Base-by-base conservation (phyloP, 1,140 invertebrate genomes). In the Octopus sinensis region DNA sequence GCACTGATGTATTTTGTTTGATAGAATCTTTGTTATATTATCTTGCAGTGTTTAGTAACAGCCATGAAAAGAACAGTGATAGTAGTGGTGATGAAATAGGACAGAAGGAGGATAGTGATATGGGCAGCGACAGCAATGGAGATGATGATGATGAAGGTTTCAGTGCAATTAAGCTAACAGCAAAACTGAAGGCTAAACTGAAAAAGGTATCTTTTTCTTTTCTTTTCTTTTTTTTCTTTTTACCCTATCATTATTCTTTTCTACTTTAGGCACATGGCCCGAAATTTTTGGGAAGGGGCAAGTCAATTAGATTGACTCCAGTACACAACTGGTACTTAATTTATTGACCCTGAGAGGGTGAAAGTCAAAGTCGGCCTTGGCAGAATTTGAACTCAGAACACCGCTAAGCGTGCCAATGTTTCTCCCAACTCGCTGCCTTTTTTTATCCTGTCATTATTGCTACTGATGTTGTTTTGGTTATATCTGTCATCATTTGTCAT, bases 121-220 rank as follows among this genome's bases (percentile, higher is more conserved):
- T n/a, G n/a, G n/a, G 68, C 5, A 5, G 68, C 30, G 68, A 71
- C 30, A 13, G 30, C 12, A 71, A 71, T 71, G 5, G 12, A 71
- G 73, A 84, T 73, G 84, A 82, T 43, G 81, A 85, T 78, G 86
- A 86, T 83, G 85, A 87, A 81, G 86, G 85, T 10, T 86, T 87
- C 84, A 82, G 87, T 81, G 84, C 86, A 80, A 53, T 75, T 52
- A 6, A 54, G 7, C 80, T 88, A 54, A 84, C 85, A 73, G 85
- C 87, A 2, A 86, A 86, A 84, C 80, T 88, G 9, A 79, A 86
- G 43, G 84, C 83, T 5, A 84, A 85, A 82, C 68, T 86, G 4
- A 85, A 83, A 81, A 83, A 84, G 84, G 86, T 86, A 82, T 56
- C 56, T 51, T 10, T 7, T 12, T 30, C 5, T 17, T 4, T 51